Evolutionary conservation across 2,113 vertebrate species (phyloP).

Genomic region (Kryptolebias marmoratus): DNA sequence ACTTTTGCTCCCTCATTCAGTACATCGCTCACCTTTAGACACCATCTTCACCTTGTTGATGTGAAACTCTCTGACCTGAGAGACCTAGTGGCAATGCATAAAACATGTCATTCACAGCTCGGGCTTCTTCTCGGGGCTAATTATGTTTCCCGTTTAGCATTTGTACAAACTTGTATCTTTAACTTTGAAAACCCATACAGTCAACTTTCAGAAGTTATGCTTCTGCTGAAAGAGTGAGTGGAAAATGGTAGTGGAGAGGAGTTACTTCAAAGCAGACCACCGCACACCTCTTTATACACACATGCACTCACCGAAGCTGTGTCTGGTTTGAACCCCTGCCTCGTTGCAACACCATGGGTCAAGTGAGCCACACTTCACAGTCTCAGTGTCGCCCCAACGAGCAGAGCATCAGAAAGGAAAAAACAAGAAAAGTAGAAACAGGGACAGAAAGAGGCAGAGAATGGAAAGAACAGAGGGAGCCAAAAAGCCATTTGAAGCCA

Average conservation of each 20-base stretch:
- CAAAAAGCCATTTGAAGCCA: slow-evolving; percentile 67
- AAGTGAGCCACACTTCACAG: slow-evolving; percentile 66
- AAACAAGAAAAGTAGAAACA: slow-evolving; percentile 35
- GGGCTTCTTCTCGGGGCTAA: slow-evolving; percentile 47
- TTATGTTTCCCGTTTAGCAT: slow-evolving; percentile 63
- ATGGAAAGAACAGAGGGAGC: slow-evolving; percentile 42
- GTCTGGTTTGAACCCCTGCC: slow-evolving; percentile 52
- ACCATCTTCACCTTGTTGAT: slow-evolving; percentile 66
- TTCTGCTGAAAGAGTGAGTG: slow-evolving; percentile 37
- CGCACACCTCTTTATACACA: neutral
- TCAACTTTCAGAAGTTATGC: slow-evolving; percentile 67
- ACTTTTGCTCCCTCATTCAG: slow-evolving; percentile 45
- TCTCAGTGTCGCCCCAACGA: slow-evolving; percentile 61
- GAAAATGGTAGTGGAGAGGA: slow-evolving; percentile 52
- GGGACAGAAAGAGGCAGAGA: slow-evolving; percentile 16
- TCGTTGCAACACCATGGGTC: slow-evolving; percentile 51
- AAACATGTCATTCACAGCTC: slow-evolving; percentile 67
- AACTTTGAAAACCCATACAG: slow-evolving; percentile 62
- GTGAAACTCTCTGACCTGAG: slow-evolving; percentile 67
- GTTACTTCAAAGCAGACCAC: slow-evolving; percentile 47
- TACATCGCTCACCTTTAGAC: slow-evolving; percentile 61
- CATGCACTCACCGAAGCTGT: slow-evolving; percentile 20
- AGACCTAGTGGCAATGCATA: slow-evolving; percentile 71
- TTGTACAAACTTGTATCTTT: slow-evolving; percentile 68
- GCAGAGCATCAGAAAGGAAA: slow-evolving; percentile 67